A percentile compares a stretch with the other conserved stretches of the same genome.
Evolutionary conservation across 2,797 vertebrate genomes (phyloP).

Genomic region (Halcyon chelicuti): DNA sequence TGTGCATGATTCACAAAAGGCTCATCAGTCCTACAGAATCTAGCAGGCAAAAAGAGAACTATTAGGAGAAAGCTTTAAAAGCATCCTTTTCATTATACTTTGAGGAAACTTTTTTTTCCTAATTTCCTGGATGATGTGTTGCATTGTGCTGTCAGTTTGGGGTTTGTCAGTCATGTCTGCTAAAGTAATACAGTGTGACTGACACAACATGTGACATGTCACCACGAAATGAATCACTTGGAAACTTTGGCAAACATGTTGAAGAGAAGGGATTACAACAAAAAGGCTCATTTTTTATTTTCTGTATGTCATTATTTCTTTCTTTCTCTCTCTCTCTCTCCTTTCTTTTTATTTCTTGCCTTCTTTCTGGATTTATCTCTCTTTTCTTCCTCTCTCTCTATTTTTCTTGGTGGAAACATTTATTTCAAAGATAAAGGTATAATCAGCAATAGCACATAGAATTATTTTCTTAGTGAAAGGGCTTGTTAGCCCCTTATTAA

Average conservation of each 20-base stretch:
- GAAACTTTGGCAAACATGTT: slow-evolving; percentile 36
- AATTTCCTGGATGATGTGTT: not conserved
- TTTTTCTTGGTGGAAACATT: not conserved
- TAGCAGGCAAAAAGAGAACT: not conserved
- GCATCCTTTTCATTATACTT: slow-evolving; percentile 24
- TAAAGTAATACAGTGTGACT: slow-evolving; percentile 49
- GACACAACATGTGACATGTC: slow-evolving; percentile 66
- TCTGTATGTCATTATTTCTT: not conserved
- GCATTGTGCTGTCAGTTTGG: slow-evolving; percentile 31
- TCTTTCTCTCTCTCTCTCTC: not conserved
- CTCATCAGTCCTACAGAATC: not conserved
- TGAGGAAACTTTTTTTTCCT: not conserved
- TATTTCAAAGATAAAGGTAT: not conserved
- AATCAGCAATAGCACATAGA: not conserved
- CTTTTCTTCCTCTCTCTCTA: too few relatives aligned
- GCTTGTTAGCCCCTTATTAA: not conserved
- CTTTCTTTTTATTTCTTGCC: not conserved
- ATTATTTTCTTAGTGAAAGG: not conserved
- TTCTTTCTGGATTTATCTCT: not conserved
- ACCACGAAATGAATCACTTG: slow-evolving; percentile 8
- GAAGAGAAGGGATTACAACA: not conserved
- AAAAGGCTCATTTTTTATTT: not conserved
- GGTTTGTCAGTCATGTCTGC: slow-evolving; percentile 48
- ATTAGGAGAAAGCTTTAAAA: slow-evolving; percentile 14
- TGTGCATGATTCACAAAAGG: not conserved